Conservation (phyloP, 2,797 vertebrate genomes). For the Arctocebus calabarensis region DNA sequence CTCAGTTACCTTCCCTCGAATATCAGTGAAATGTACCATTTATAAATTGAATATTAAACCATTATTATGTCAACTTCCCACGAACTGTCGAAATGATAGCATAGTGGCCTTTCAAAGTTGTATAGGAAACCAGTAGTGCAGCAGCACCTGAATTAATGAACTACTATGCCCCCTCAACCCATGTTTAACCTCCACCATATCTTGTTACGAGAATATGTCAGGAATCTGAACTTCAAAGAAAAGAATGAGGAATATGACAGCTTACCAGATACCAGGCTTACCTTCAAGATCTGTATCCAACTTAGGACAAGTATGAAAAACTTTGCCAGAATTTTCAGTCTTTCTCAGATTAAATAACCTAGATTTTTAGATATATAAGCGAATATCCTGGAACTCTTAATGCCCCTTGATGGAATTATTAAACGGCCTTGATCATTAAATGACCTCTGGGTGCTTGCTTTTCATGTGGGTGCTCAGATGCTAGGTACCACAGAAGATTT, state of each 20-base stretch:
- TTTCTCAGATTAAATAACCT: slow-evolving; percentile 13
- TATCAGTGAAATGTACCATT: slow-evolving; percentile 39
- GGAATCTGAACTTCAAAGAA: slow-evolving; percentile 53
- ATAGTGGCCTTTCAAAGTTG: slow-evolving; percentile 18
- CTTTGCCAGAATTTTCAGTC: slow-evolving; percentile 28
- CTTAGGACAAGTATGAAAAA: neutral
- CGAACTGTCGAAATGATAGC: neutral
- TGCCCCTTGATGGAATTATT: neutral
- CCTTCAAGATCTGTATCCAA: neutral
- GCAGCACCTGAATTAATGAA: slow-evolving; percentile 13
- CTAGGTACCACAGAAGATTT: neutral
- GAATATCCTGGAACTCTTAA: slow-evolving; percentile 4
- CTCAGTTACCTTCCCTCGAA: neutral
- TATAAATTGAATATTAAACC: slow-evolving; percentile 56
- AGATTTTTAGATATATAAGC: slow-evolving; percentile 16
- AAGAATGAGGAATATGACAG: neutral
- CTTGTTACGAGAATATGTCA: neutral
- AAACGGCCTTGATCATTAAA: neutral
- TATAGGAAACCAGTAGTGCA: neutral
- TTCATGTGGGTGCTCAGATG: neutral
- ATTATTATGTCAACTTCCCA: slow-evolving; percentile 36
- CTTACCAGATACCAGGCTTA: slow-evolving; percentile 2
- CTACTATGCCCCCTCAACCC: neutral
- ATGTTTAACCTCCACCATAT: neutral
- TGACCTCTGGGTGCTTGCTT: neutral